phyloP scores from a whole-genome alignment of 2,888 invertebrate genomes.

The Stenotaenia linearis region DNA sequence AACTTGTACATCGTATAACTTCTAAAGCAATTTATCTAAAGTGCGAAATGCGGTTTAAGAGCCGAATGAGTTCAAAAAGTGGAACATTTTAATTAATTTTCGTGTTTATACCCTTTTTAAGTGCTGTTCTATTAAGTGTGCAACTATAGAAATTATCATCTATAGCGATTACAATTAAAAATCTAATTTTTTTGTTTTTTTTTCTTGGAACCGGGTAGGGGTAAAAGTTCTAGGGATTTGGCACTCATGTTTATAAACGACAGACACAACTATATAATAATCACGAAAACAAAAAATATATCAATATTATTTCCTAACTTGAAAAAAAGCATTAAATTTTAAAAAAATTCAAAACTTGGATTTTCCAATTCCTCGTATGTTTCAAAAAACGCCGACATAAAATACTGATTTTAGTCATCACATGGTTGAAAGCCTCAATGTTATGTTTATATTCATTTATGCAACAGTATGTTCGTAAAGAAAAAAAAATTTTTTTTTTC shows the following conservation, averaged over 20 bases:
- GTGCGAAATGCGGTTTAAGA: background rate
- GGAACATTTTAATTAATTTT: background rate
- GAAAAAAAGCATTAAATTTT: background rate
- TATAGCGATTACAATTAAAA: background rate
- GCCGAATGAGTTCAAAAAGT: background rate
- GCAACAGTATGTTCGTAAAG: background rate
- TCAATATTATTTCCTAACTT: background rate
- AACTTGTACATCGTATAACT: background rate
- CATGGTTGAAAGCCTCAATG: background rate
- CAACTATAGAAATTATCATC: background rate
- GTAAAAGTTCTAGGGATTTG: background rate
- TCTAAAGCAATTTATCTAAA: background rate
- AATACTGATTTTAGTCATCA: background rate
- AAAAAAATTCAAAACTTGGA: background rate
- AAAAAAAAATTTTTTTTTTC: background rate
- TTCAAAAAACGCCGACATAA: background rate
- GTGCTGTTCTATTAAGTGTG: background rate
- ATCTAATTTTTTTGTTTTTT: background rate
- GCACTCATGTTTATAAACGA: background rate
- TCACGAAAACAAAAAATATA: background rate
- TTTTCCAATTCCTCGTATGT: background rate
- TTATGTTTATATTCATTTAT: background rate
- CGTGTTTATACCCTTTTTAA: background rate
- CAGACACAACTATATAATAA: background rate
- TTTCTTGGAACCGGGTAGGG: background rate